Base-by-base conservation (phyloP, 2,797 vertebrate species). In the Betta splendens region DNA sequence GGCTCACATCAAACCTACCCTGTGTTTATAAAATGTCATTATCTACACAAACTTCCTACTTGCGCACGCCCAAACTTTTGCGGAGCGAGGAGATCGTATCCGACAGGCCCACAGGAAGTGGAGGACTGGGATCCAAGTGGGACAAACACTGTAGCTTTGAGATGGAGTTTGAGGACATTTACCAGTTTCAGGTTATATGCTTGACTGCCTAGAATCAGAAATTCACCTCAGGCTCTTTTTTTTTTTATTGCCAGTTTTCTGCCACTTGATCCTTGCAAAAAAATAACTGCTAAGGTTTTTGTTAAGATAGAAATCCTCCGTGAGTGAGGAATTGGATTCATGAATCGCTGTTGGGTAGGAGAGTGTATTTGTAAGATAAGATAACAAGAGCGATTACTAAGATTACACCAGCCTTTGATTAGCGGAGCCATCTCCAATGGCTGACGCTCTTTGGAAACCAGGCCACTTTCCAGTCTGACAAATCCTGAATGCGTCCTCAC, bases 301-400 rank as follows among this genome's bases (percentile, higher is more conserved):
- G 60, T 64, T 61, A 52, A 57, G 51, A 67, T 33, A 57, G 37
- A 38, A 62, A 56, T 54, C 47, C 75, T 74, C 35, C 70, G 71
- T 55, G 59, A 47, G 39, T 62, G 56, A 61, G 72, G 49, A 66
- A 22, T 43, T 26, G 52, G 55, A 73, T 74, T 60, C 55, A 66
- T 54, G 48, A 55, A 44, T 48, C 49, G 69, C 73, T 70, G 47
- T 42, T 44, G 70, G 77, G 74, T 54, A 50, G 67, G 65, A 45
- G 71, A 46, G 68, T 87, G 85, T 67, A n/a, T 53, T 59, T 70
- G 38, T 31, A 52, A 78, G 85, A 90, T 90, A 88, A 88, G 80
- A 82, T 80, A 66, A 48, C 57, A 32, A 74, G 63, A 78, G 48
- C 59, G 77, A 83, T 77, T 25, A 58, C 10, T 20, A 37, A 40